Evolutionary conservation across 2,113 vertebrate species (phyloP), one percentile per base, ranked within the genome.

Genomic region (Ictalurus punctatus): DNA sequence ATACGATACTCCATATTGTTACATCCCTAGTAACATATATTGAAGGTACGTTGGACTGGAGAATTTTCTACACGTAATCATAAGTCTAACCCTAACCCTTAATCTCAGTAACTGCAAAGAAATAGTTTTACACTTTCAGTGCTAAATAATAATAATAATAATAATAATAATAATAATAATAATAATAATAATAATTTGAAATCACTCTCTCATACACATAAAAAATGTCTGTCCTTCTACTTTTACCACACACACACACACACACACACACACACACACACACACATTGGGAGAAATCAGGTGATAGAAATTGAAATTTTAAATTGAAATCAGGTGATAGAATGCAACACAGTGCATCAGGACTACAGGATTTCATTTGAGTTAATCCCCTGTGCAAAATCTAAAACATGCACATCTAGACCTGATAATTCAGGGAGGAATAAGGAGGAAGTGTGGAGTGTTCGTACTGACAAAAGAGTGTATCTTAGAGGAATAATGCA

Each of bases 281-380:
- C 1, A 80, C 10, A 59, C 8, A 82, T 2, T 21, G 12, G 80
- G 85, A 89, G 90, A 86, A 44, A 5, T 44, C 40, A 44, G 40
- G 40, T 44, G 40, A 44, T 4, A 44, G 40, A 44, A 44, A 44
- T 44, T 44, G 88, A 85, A 90, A 92, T 92, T 54, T 92, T 89
- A 94, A 94, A 95, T 95, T 91, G 71, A 94, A 95, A 94, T 93
- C 92, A 91, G 87, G 90, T 90, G 92, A 93, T 92, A 88, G 30
- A 78, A 90, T 90, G 92, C 89, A 90, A 89, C 90, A 89, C 73
- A 80, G 91, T 86, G 83, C 86, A 89, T 83, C 6, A 65, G 89
- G 81, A 92, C 82, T 76, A 84, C 82, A 89, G 85, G 89, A 34
- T 73, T 59, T 89, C 82, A 54, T 85, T 69, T 90, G 87, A 59